These are phyloP conservation scores for Heliconius aoede DNA, from an alignment of 2,888 invertebrate genomes.

Conservation along the genomic window DNA sequence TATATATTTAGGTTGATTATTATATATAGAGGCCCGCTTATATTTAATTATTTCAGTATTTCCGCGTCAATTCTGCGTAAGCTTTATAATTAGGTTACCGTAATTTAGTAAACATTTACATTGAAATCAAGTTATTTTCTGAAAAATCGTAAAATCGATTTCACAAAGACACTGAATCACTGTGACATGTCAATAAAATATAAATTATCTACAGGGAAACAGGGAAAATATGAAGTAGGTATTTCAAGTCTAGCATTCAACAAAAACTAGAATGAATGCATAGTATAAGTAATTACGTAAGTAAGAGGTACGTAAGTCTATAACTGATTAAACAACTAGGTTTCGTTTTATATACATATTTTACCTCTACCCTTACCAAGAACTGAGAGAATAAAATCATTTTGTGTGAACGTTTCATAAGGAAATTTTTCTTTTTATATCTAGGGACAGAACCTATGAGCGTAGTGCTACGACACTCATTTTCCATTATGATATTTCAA, in stretches of 20 bases:
- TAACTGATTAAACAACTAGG: background rate
- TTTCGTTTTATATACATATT: no score
- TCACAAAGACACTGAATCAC: slow-evolving; percentile 14
- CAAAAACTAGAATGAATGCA: background rate
- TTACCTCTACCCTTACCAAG: no score
- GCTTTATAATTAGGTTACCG: background rate
- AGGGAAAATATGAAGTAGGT: background rate
- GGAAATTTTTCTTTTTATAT: no score
- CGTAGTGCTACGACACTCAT: background rate
- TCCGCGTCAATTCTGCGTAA: background rate
- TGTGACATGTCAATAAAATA: background rate
- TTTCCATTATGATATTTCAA: background rate
- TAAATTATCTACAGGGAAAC: slow-evolving; percentile 13
- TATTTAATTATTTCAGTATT: background rate
- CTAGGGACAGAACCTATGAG: no score
- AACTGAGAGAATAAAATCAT: no score
- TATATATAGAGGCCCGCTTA: no score
- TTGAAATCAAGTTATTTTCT: slow-evolving; percentile 11
- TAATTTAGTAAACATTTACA: background rate
- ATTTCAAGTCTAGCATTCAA: background rate
- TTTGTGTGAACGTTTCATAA: no score
- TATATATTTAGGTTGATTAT: no score
- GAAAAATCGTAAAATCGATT: background rate
- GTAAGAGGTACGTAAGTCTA: background rate
- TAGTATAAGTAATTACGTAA: background rate